Conservation (phyloP, 2,797 vertebrate genomes). For the Eulemur mongoz region DNA sequence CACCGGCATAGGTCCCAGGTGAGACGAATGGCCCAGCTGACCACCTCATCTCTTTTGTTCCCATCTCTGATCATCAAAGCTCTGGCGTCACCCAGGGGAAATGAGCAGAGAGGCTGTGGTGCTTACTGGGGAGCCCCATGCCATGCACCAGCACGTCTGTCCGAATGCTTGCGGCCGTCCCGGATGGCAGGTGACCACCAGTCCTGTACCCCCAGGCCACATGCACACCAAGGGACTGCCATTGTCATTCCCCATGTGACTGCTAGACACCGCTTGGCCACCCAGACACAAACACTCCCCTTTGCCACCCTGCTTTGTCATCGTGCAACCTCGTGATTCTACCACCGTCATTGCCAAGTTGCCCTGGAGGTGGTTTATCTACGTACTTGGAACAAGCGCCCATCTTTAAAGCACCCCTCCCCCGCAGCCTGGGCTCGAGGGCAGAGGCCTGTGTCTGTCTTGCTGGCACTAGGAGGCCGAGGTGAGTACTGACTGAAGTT, state of each 20-base stretch:
- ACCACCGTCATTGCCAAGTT: neutral
- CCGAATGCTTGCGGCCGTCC: neutral
- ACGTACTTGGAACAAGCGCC: neutral
- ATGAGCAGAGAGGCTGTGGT: fast-evolving
- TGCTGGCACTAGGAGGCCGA: neutral
- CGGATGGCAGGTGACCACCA: neutral
- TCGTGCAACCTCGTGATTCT: neutral
- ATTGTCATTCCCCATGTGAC: neutral
- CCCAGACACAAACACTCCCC: neutral
- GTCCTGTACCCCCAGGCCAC: neutral
- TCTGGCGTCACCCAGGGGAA: neutral
- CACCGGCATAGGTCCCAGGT: fast-evolving
- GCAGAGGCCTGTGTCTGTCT: neutral
- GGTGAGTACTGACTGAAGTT: too few species aligned
- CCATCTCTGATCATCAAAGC: neutral
- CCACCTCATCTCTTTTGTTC: neutral
- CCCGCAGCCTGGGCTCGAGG: neutral
- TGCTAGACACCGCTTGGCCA: neutral
- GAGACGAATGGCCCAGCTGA: neutral
- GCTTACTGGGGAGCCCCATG: neutral
- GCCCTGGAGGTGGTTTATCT: neutral
- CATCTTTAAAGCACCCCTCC: neutral
- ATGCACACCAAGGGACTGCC: neutral
- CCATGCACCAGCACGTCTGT: neutral
- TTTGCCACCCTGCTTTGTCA: neutral